These are phyloP conservation scores for Desoria tigrina DNA, from an alignment of 2,888 invertebrate species.

Conservation along the genomic window DNA sequence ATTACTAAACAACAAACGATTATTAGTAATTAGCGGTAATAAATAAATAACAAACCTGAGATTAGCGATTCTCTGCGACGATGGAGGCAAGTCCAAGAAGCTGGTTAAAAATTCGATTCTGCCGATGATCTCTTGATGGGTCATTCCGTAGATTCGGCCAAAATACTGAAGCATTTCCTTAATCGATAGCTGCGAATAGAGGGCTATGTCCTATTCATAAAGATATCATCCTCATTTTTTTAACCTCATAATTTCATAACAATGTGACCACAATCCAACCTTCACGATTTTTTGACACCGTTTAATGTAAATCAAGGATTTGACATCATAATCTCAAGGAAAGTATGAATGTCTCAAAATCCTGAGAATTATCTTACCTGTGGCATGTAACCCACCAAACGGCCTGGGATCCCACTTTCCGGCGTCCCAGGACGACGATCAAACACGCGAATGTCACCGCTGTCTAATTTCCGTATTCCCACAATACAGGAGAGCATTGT, in stretches of 20 bases:
- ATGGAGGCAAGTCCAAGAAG: conserved; percentile 26
- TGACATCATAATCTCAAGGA: no score
- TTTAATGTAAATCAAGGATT: no score
- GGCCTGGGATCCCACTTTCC: conserved; percentile 58
- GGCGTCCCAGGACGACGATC: conserved; percentile 56
- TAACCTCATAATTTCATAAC: no score
- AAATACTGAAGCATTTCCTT: conserved; percentile 36
- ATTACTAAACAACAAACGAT: no score
- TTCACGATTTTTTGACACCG: no score
- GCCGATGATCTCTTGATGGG: conserved; percentile 15
- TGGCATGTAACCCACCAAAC: conserved; percentile 58
- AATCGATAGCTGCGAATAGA: conserved; percentile 33
- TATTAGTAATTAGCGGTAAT: no score
- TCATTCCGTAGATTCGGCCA: conserved; percentile 40
- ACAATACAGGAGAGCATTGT: conserved; percentile 55
- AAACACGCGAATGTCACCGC: conserved; percentile 55
- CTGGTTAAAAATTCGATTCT: conserved; percentile 17
- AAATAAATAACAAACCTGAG: conserved; percentile 19
- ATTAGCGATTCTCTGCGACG: conserved; percentile 15
- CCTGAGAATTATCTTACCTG: conserved; percentile 13
- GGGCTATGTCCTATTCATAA: conserved; percentile 29
- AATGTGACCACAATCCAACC: no score
- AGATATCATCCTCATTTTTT: no score
- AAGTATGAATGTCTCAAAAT: no score
- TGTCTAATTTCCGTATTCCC: conserved; percentile 56